Percentiles rank a stretch among this genome's conserved stretches.
Conservation (phyloP, 2,888 invertebrate species). For the Melitaea athalia region DNA sequence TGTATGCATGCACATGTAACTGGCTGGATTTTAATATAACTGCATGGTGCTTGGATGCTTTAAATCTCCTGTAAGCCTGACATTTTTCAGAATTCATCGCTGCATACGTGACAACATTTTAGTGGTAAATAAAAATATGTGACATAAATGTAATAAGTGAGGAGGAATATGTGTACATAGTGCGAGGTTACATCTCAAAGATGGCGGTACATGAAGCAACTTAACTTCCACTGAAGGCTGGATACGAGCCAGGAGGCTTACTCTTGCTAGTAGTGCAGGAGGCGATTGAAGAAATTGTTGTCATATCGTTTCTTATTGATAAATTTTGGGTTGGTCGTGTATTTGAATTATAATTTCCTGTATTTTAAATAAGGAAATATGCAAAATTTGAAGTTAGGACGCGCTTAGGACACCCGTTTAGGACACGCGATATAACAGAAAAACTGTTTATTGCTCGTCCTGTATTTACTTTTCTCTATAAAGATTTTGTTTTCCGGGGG, state of each 20-base stretch:
- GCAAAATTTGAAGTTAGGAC: too few relatives aligned
- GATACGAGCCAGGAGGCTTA: constrained; percentile 23
- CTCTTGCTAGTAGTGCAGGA: constrained; percentile 23
- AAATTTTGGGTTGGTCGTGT: too few relatives aligned
- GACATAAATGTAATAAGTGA: constrained; percentile 10
- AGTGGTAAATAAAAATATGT: not conserved
- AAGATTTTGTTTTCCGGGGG: too few relatives aligned
- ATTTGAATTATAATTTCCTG: too few relatives aligned
- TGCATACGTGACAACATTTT: constrained; percentile 1
- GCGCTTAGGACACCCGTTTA: too few relatives aligned
- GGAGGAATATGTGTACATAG: constrained; percentile 3
- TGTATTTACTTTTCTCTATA: too few relatives aligned
- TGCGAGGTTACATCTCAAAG: constrained; percentile 5
- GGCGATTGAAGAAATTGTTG: not conserved
- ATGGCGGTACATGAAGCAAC: constrained; percentile 24
- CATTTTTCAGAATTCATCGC: constrained; percentile 7
- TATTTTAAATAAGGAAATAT: not conserved
- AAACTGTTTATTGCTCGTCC: too few relatives aligned
- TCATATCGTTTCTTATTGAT: too few relatives aligned
- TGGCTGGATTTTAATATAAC: not conserved
- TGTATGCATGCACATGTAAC: not conserved
- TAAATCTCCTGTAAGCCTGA: not conserved
- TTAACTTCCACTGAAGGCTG: constrained; percentile 28
- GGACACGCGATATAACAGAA: too few relatives aligned
- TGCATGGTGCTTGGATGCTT: not conserved